Evolutionary conservation across 2,113 vertebrate genomes (phyloP).

Genomic region (Echinops telfairi): DNA sequence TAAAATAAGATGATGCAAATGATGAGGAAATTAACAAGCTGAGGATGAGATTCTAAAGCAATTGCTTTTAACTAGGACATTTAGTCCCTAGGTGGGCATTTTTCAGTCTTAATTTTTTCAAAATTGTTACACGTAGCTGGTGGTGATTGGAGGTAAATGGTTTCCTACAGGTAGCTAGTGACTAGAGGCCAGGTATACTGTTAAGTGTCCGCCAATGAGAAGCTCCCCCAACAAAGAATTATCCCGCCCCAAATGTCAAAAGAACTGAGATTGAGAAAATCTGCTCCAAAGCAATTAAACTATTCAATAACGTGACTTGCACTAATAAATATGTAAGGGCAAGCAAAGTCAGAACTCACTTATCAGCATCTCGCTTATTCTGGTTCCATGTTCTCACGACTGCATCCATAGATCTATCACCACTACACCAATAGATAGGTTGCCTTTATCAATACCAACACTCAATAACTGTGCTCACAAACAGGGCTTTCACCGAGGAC

Average conservation of each 20-base stretch:
- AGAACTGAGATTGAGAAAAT: not conserved
- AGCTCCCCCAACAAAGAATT: not conserved
- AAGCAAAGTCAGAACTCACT: constrained; percentile 17
- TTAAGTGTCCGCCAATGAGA: not conserved
- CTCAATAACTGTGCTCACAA: too few species aligned
- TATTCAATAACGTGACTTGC: not conserved
- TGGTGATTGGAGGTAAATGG: not conserved
- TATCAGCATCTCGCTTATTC: not conserved
- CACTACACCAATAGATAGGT: not conserved
- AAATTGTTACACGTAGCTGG: not conserved
- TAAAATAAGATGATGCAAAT: not conserved
- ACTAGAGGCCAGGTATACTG: not conserved
- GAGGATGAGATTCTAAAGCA: not conserved
- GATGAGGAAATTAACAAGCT: not conserved
- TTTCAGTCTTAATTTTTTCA: not conserved
- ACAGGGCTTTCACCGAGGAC: not conserved
- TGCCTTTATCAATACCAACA: not conserved
- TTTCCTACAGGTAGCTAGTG: not conserved
- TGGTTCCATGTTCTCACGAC: not conserved
- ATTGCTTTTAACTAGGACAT: not conserved
- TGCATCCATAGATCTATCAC: not conserved
- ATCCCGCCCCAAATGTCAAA: not conserved
- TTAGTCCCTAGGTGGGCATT: not conserved
- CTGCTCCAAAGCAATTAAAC: not conserved
- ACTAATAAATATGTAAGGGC: not conserved